Percentiles rank a stretch among this genome's conserved stretches.
phyloP scores from a whole-genome alignment of 2,888 invertebrate genomes.

The Xestia ashworthii region DNA sequence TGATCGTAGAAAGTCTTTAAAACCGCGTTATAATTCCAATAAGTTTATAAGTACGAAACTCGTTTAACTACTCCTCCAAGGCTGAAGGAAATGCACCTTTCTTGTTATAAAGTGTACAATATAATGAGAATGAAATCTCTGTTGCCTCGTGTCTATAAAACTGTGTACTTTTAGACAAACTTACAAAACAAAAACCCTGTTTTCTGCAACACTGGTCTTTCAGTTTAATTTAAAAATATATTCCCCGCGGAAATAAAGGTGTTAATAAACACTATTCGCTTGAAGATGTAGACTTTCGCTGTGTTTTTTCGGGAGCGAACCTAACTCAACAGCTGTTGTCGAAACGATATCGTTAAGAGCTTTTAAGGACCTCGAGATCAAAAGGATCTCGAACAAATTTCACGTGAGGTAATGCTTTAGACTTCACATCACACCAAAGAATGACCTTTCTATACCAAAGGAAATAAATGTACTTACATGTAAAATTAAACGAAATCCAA shows the following conservation, averaged over 20 bases:
- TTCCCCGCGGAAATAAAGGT: slow-evolving; percentile 18
- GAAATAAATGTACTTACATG: neutral
- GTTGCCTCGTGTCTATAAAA: slow-evolving; percentile 53
- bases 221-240: slow-evolving; percentile 46
- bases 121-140: slow-evolving; percentile 58
- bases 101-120: slow-evolving; percentile 51
- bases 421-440: slow-evolving; percentile 25
- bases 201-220: slow-evolving; percentile 24
- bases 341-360: slow-evolving; percentile 40
- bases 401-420: slow-evolving; percentile 45
- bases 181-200: slow-evolving; percentile 31
- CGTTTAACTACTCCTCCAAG: slow-evolving; percentile 44
- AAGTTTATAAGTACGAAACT: slow-evolving; percentile 38
- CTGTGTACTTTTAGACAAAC: slow-evolving; percentile 37
- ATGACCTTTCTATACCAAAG: slow-evolving; percentile 18
- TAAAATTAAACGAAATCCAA: slow-evolving; percentile 32
- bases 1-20: slow-evolving; percentile 50
- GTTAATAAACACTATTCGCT: slow-evolving; percentile 31
- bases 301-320: slow-evolving; percentile 27
- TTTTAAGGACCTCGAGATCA: slow-evolving; percentile 30
- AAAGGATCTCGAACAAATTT: slow-evolving; percentile 29
- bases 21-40: slow-evolving; percentile 40
- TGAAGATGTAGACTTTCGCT: slow-evolving; percentile 8
- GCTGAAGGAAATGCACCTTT: slow-evolving; percentile 44
- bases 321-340: slow-evolving; percentile 40